Percentiles rank a stretch among this genome's conserved stretches.
Evolutionary conservation across 2,113 vertebrate genomes (phyloP).

Genomic region (Lota lota): DNA sequence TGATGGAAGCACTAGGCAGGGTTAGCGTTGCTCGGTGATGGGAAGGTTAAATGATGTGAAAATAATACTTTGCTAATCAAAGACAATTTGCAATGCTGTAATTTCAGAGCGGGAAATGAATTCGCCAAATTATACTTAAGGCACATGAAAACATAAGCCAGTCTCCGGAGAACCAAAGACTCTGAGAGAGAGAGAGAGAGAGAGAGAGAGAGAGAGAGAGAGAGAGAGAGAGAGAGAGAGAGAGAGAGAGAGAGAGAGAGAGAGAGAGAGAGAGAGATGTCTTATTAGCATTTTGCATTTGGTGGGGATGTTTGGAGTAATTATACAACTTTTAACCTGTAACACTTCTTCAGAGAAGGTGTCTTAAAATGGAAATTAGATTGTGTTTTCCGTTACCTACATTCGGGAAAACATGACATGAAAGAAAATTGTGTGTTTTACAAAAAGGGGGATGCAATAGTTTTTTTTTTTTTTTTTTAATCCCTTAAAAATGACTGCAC

Average conservation of each 20-base stretch:
- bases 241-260: conserved; percentile 40
- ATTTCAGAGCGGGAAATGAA: conserved; percentile 53
- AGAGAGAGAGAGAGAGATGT: conserved; percentile 34
- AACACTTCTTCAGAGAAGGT: conserved; percentile 38
- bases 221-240: conserved; percentile 36
- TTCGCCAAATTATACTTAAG: conserved; percentile 52
- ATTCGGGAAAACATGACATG: conserved; percentile 28
- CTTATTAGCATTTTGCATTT: conserved; percentile 30
- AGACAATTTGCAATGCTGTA: conserved; percentile 58
- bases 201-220: conserved; percentile 36
- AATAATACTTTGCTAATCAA: conserved; percentile 67
- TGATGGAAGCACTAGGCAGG: conserved; percentile 19
- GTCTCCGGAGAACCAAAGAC: conserved; percentile 20
- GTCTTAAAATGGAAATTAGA: conserved; percentile 60
- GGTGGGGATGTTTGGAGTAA: conserved; percentile 48
- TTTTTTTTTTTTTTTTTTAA: not conserved
- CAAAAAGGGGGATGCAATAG: not conserved
- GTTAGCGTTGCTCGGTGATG: conserved; percentile 18
- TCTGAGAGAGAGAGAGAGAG: conserved; percentile 35
- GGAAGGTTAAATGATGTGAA: conserved; percentile 65
- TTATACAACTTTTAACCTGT: conserved; percentile 50
- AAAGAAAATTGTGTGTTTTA: too few species aligned
- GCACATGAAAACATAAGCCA: conserved; percentile 51
- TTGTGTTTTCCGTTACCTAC: conserved; percentile 44
- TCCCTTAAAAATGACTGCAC: conserved; percentile 2